A percentile compares a stretch with the other conserved stretches of the same genome.
Conservation (phyloP, 2,113 vertebrate genomes). For the Brachyhypopomus occidentalis region DNA sequence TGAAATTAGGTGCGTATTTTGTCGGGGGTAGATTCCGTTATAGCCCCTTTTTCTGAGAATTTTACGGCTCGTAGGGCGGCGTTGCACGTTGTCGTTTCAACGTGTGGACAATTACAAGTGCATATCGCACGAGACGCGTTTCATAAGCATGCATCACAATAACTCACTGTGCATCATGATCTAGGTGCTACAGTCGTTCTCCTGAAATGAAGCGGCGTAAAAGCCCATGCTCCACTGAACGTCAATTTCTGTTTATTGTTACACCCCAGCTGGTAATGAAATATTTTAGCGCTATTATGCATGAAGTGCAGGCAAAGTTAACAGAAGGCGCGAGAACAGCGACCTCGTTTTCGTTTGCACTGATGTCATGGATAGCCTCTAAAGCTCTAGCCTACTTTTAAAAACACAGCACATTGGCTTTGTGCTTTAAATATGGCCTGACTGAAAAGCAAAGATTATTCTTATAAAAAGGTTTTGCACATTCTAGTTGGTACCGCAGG, state of each 20-base stretch:
- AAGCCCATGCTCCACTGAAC: background rate
- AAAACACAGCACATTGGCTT: background rate
- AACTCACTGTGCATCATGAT: too few relatives aligned
- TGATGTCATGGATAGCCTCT: conserved; percentile 19
- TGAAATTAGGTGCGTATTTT: conserved; percentile 9
- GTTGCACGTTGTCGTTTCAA: too few relatives aligned
- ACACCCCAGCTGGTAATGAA: background rate
- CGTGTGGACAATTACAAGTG: too few relatives aligned
- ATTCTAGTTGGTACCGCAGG: too few relatives aligned
- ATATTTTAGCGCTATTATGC: background rate
- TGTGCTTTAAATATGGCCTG: background rate
- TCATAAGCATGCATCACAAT: too few relatives aligned
- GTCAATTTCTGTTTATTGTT: background rate
- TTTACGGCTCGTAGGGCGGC: background rate
- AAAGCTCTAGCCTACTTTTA: conserved; percentile 14
- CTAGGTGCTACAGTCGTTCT: too few relatives aligned
- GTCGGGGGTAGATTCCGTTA: background rate
- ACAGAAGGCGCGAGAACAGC: conserved; percentile 14
- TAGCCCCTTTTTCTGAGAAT: conserved; percentile 21
- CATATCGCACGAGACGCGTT: too few relatives aligned
- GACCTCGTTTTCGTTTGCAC: conserved; percentile 7
- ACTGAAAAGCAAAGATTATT: background rate
- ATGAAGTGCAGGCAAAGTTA: background rate
- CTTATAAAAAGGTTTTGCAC: too few relatives aligned
- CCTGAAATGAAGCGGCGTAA: too few relatives aligned